phyloP scores from a whole-genome alignment of 2,113 vertebrate genomes.

The Bombycilla garrulus region DNA sequence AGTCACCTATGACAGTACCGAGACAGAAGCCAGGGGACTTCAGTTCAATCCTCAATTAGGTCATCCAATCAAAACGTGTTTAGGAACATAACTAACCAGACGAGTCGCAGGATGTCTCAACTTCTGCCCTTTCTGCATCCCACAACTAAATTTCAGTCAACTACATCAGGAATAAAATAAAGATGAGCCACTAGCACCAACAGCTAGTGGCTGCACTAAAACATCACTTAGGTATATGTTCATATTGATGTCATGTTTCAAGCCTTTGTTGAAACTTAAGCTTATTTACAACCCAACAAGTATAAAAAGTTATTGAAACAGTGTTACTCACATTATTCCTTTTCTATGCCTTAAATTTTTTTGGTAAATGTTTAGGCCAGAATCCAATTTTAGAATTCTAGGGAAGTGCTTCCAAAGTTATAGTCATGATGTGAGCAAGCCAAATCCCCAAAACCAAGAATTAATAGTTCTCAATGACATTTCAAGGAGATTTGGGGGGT shows the following conservation, averaged over 20 bases:
- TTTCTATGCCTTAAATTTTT: neutral
- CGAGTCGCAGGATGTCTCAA: neutral
- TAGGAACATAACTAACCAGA: conserved; percentile 28
- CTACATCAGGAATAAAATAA: neutral
- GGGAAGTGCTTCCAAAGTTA: neutral
- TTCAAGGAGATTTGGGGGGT: neutral
- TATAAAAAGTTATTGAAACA: neutral
- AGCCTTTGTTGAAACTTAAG: neutral
- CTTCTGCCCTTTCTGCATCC: neutral
- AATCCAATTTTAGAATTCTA: neutral
- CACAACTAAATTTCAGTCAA: neutral
- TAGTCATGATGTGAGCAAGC: neutral
- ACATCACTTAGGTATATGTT: neutral
- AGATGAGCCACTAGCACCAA: neutral
- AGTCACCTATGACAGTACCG: neutral
- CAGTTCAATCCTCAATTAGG: conserved; percentile 55
- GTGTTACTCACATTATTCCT: neutral
- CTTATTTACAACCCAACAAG: neutral
- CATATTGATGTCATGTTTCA: neutral
- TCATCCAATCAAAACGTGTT: conserved; percentile 28
- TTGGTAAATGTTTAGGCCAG: neutral
- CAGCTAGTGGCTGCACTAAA: neutral
- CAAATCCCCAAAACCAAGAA: neutral
- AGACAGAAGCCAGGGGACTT: conserved; percentile 41
- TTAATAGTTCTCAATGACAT: neutral